Percentiles rank a stretch among this genome's conserved stretches.
Evolutionary conservation across 2,797 vertebrate genomes (phyloP).

Genomic region (Rhabdomys pumilio): DNA sequence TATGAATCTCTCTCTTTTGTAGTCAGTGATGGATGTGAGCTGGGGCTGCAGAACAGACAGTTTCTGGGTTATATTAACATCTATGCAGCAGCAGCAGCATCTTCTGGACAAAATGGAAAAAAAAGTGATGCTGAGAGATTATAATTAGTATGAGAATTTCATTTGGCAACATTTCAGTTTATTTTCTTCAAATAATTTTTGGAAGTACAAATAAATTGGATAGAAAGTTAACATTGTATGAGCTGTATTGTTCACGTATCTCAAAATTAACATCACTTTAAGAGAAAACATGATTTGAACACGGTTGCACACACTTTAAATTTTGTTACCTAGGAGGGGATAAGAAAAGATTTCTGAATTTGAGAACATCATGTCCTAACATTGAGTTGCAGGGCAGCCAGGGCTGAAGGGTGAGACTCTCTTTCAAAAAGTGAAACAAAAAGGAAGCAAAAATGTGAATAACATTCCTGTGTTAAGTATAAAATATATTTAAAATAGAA

Average conservation of each 20-base stretch:
- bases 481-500: not conserved
- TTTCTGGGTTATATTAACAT: not conserved
- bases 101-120: conserved; percentile 72
- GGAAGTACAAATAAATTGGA: not conserved
- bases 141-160: conserved; percentile 22
- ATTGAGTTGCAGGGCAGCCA: too few species aligned
- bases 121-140: not conserved
- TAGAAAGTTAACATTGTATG: not conserved
- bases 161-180: not conserved
- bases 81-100: conserved; percentile 67
- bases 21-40: not conserved
- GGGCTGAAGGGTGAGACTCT: not conserved
- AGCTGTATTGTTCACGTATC: not conserved
- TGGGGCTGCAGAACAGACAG: not conserved
- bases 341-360: not conserved
- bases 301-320: not conserved
- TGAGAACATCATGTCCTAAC: not conserved
- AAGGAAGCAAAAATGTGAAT: not conserved
- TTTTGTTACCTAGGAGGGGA: not conserved
- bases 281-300: not conserved
- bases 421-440: not conserved
- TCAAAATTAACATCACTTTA: not conserved
- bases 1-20: conserved; percentile 52
- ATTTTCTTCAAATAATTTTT: not conserved
- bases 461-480: not conserved